Base-by-base conservation (phyloP, 2,888 invertebrate species). In the Melangyna quadrimaculata region DNA sequence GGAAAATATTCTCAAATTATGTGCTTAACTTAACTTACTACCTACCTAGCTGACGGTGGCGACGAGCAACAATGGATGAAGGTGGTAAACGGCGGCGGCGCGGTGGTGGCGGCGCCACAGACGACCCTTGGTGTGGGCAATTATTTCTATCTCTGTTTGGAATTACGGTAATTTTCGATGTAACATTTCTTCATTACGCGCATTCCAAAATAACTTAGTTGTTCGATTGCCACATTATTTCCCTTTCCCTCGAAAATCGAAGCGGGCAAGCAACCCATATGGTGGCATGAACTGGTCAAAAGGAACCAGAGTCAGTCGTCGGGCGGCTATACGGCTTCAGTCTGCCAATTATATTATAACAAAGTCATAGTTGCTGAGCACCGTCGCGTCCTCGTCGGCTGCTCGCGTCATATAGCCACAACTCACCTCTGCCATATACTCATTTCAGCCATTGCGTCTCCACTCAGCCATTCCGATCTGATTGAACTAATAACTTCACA, bases 401-500 rank as follows among this genome's bases (percentile, higher is more conserved):
- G 6, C 27, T 27, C 27, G 37, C 59, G 51, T 61, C 35, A 5
- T 8, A 35, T 63, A 70, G 14, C 57, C 75, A 72, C 77, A 55
- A 61, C 69, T 65, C 67, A 72, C 80, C 67, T 80, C 61, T 63
- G 12, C 12, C n/a, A n/a, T 17, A 10, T 51, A 51, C 35, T 53
- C 65, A 71, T 61, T 79, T 69, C 69, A 59, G 22, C 14, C 22
- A 14, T 59, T 37, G 37, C 35, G 22, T 37, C 59, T 22, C 22
- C 37, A 48, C 48, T 77, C 70, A 77, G 81, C 81, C 81, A 86
- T 86, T 86, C 81, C 81, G 70, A 86, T 86, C 81, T 73, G 86
- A 86, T 86, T 86, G 86, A 78, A 81, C 86, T 86, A 86, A 86
- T 86, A 86, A 86, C 86, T 86, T 86, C 86, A 86, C 86, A 86